Conservation (phyloP, 2,888 invertebrate species). For the Colletes collaris region DNA sequence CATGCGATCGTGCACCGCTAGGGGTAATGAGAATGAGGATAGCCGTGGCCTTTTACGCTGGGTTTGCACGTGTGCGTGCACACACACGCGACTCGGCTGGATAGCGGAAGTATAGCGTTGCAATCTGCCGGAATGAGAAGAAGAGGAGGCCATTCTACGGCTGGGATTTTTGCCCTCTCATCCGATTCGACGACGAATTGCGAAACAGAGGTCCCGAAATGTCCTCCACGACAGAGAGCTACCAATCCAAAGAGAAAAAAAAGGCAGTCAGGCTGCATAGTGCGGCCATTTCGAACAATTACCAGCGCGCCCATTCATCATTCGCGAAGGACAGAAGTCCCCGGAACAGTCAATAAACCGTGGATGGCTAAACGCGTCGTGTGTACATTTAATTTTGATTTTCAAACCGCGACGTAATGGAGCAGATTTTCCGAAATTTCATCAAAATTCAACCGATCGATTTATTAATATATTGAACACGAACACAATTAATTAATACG, state of each 20-base stretch:
- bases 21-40: conserved; percentile 43
- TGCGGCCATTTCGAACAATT: conserved; percentile 69
- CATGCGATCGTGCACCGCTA: conserved; percentile 11
- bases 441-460: too few relatives aligned
- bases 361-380: background rate
- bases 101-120: conserved; percentile 19
- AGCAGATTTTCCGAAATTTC: too few relatives aligned
- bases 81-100: background rate
- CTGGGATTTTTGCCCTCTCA: conserved; percentile 59
- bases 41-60: conserved; percentile 16
- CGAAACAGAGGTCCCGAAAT: conserved; percentile 52
- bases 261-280: conserved; percentile 55
- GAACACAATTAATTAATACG: too few relatives aligned
- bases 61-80: background rate
- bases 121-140: conserved; percentile 32
- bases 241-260: conserved; percentile 64
- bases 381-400: conserved; percentile 9
- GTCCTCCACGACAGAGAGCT: conserved; percentile 56
- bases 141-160: conserved; percentile 18
- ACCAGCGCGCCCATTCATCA: conserved; percentile 70
- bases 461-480: too few relatives aligned
- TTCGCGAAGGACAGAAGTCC: conserved; percentile 69
- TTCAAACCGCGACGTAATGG: background rate
- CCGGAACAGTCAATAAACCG: conserved; percentile 69
- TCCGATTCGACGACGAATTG: conserved; percentile 48